Evolutionary conservation across 2,797 vertebrate species (phyloP), one percentile per base, ranked within the genome.

Genomic region (Paguma larvata): DNA sequence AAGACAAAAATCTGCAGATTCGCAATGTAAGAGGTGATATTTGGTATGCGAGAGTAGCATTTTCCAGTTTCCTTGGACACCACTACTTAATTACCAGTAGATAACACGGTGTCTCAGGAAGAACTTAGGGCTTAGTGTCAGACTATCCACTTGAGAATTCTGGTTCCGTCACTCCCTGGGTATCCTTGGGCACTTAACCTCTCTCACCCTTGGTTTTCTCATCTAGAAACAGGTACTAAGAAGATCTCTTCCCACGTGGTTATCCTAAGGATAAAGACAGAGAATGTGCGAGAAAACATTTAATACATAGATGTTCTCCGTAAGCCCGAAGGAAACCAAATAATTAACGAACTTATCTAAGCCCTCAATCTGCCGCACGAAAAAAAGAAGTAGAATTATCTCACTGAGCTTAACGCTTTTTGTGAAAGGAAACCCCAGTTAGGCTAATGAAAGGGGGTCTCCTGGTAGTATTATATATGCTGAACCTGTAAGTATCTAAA

Each of bases 1-100:
- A 87, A 79, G 63, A 63, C 12, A 89, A 90, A 84, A 38, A 75
- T 53, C 48, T 94, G 63, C 75, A 90, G n/a, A 85, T 56, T 95
- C 41, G 32, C 41, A 86, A 82, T 41, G 62, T 19, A 51, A 92
- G 80, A 85, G 59, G 34, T 94, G 85, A 75, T 70, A 51, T 77
- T 85, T 89, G 34, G 34, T 25, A 59, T 38, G 15, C 65, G 44
- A n/a, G 82, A 91, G 23, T 85, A 78, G 41, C 38, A 86, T 85
- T 93, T 94, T 79, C 30, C 53, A 30, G 93, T 91, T 65, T 53
- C 9, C 95, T 96, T 95, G 96, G 91, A 48, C 30, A 92, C 9
- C 63, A 62, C 62, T 92, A 72, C 4, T 94, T 94, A 94, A 89
- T 85, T 83, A n/a, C 62, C 70, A 75, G 25, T 94, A 95, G 92